Base-by-base conservation (phyloP, 1,140 invertebrate species). In the Drosophila truncata region DNA sequence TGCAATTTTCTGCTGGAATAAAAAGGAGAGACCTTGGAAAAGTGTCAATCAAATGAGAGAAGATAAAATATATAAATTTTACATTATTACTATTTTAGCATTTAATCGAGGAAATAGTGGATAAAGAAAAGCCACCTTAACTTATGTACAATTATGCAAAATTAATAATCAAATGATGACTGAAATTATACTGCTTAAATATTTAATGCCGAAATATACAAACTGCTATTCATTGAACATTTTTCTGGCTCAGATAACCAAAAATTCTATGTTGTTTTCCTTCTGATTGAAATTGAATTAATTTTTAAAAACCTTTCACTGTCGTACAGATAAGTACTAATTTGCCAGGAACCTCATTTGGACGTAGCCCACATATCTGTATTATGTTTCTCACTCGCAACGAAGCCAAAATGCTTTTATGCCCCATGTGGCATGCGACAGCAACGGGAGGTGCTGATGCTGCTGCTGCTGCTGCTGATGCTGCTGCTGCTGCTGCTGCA, bases 391-490 rank as follows among this genome's bases (percentile, higher is more conserved):
- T n/a, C 63, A 57, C 39, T 47, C 63, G 62, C 41, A 69, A 73
- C 64, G 80, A 80, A 88, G 84, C 83, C 77, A 67, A 88, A 88
- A 84, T 88, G 84, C 84, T 79, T 79, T 79, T 79, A 79, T 72
- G 76, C 54, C 65, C 57, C 27, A 49, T 54, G 61, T 57, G 64
- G 63, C 31, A 42, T 41, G 61, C 35, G 63, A 47, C 72, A 75
- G 50, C 46, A 54, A 65, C 35, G 71, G 47, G 57, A 75, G 23
- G 23, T 42, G n/a, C n/a, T n/a, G n/a, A n/a, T n/a, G n/a, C n/a
- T n/a, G n/a, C n/a, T n/a, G 18, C 41, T 20, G 33, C 72, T 74
- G 41, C 23, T 47, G 44, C 52, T 35, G 35, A n/a, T n/a, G n/a
- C n/a, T n/a, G n/a, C n/a, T n/a, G 18, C 41, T 20, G 33, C 72